Percentiles rank a stretch among this genome's conserved stretches.
These are phyloP conservation scores for Engystomops pustulosus DNA, from an alignment of 2,113 vertebrate genomes.

Conservation along the genomic window DNA sequence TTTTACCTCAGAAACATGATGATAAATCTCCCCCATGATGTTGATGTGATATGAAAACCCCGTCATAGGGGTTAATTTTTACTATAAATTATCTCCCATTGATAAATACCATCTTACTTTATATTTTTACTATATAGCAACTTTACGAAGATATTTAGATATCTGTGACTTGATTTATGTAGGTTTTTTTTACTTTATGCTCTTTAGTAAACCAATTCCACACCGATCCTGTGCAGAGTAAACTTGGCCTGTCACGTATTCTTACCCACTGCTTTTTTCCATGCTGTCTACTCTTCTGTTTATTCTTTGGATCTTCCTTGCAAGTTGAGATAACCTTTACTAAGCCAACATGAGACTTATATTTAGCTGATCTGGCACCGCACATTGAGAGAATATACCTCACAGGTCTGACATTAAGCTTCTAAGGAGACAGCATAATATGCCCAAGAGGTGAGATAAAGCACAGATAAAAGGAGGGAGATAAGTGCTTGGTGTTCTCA, in stretches of 20 bases:
- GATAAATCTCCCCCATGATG: too few relatives aligned
- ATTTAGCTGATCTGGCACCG: conserved; percentile 35
- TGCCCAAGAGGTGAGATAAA: conserved; percentile 40
- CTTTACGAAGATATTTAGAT: too few relatives aligned
- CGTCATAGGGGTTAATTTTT: too few relatives aligned
- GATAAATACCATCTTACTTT: too few relatives aligned
- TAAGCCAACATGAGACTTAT: conserved; percentile 45
- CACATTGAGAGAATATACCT: conserved; percentile 18
- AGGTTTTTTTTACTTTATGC: too few relatives aligned
- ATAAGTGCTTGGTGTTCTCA: not conserved
- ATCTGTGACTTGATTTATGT: too few relatives aligned
- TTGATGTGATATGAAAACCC: too few relatives aligned
- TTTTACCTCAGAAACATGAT: too few relatives aligned
- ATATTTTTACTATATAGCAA: too few relatives aligned
- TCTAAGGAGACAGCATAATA: conserved; percentile 49
- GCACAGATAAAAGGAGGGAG: conserved; percentile 17
- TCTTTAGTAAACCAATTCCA: too few relatives aligned
- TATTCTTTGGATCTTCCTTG: conserved; percentile 38
- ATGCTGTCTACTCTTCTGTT: not conserved
- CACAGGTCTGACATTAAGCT: conserved; percentile 50
- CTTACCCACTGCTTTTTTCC: not conserved
- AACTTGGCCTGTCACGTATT: not conserved
- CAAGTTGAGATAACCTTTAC: conserved; percentile 53
- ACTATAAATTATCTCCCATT: too few relatives aligned
- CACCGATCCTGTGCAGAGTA: not conserved